Evolutionary conservation across 2,797 vertebrate genomes (phyloP), one percentile per base, ranked within the genome.

Genomic region (Microhierax caerulescens): DNA sequence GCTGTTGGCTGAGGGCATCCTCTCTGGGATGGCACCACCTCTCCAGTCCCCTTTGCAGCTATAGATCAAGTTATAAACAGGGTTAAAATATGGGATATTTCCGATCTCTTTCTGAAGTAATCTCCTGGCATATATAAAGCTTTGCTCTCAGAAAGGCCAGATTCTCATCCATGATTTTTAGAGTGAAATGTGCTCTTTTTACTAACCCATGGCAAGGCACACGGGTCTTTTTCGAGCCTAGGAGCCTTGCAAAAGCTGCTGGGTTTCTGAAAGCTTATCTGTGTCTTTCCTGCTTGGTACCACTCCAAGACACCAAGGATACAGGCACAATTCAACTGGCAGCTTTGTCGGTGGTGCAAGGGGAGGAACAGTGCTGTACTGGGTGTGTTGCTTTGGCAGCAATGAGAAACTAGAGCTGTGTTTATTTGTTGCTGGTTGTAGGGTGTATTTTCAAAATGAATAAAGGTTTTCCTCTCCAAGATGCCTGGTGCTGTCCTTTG

Each of bases 321-420:
- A 50, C 81, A 88, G 91, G 65, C 20, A 0, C 60, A 47, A 11
- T 57, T 88, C 93, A 91, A 68, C 92, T 70, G 92, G 79, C 77
- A 85, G 86, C 82, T 81, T 43, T 81, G 79, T 39, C 0, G 0
- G 41, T 47, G 94, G 90, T 88, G 89, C 41, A 59, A 95, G 34
- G 57, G 92, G 78, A 95, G 85, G 78, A 93, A 87, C 68, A 9
- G 24, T 7, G 30, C 76, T 48, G 32, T 47, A 7, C 73, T 86
- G 96, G 94, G 85, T 73, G 73, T 90, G 85, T 32, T 91, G 65
- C 57, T 90, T 93, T 91, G 79, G 85, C 94, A 96, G 89, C 75
- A 20, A 37, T 12, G 61, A 81, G 36, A 57, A 91, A 72, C 34
- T 14, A 50, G 73, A 85, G 61, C 68, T 39, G 21, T 54, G 68